Evolutionary conservation across 2,888 invertebrate species (phyloP).

Genomic region (Rotaria socialis): DNA sequence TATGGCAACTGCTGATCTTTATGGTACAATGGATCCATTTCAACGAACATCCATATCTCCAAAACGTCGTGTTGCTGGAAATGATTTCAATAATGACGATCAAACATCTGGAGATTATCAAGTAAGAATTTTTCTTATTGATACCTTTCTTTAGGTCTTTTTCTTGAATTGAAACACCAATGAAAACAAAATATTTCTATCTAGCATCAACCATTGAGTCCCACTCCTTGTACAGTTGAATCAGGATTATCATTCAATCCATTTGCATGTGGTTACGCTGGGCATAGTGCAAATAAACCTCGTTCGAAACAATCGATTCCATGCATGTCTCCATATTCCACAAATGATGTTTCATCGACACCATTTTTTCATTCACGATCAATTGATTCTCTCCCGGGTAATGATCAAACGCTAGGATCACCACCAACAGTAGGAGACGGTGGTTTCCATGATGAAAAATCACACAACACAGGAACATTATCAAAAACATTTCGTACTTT

Average conservation of each 20-base stretch:
- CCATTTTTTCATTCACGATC: neutral
- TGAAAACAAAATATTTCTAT: neutral
- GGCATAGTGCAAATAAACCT: neutral
- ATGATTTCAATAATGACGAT: slow-evolving; percentile 35
- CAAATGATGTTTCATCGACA: neutral
- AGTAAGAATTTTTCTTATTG: neutral
- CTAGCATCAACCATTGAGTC: neutral
- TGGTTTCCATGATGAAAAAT: neutral
- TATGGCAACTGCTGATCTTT: slow-evolving; percentile 38
- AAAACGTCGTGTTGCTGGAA: slow-evolving; percentile 60
- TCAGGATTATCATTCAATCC: neutral
- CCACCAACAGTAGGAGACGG: neutral
- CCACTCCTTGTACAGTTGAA: neutral
- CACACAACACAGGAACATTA: neutral
- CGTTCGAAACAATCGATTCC: neutral
- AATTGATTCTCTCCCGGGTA: neutral
- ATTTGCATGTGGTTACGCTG: neutral
- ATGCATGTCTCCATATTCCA: neutral
- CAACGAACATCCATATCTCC: slow-evolving; percentile 75
- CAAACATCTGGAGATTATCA: too few relatives aligned
- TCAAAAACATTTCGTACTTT: neutral
- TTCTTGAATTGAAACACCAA: neutral
- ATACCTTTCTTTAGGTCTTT: neutral
- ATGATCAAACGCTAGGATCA: neutral
- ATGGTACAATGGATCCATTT: slow-evolving; percentile 72